Conservation (phyloP, 1,140 invertebrate genomes). For the Triops longicaudatus region DNA sequence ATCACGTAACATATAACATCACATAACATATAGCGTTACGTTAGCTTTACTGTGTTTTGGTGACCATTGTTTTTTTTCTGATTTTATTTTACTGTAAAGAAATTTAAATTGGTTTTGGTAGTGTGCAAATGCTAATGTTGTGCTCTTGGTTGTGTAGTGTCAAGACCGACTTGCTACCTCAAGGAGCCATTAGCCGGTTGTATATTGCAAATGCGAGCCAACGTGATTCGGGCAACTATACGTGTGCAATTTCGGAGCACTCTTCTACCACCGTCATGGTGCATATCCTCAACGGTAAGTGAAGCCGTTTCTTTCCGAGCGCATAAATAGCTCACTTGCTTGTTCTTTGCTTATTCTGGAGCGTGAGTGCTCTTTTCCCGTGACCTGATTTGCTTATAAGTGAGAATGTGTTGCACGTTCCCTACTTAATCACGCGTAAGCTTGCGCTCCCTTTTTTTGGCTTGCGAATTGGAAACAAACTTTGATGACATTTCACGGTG, state of each 20-base stretch:
- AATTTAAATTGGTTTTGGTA: conserved; percentile 31
- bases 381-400: not conserved
- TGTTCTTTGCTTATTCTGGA: not conserved
- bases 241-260: conserved; percentile 65
- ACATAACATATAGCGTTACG: no score
- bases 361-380: not conserved
- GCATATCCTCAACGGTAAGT: conserved; percentile 69
- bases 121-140: not conserved
- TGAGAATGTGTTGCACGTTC: not conserved
- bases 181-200: conserved; percentile 63
- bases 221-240: conserved; percentile 77
- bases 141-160: conserved; percentile 49
- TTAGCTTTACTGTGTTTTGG: no score
- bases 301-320: not conserved
- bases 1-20: no score
- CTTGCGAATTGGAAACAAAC: not conserved
- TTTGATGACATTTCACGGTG: not conserved
- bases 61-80: no score
- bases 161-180: conserved; percentile 65
- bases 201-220: conserved; percentile 74
- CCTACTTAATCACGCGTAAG: not conserved
- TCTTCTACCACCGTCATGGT: conserved; percentile 65
- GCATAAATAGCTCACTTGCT: not conserved
- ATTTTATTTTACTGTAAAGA: no score
- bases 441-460: not conserved